These are phyloP conservation scores for Hippopotamus amphibius DNA, from an alignment of 2,113 vertebrate species.

Conservation along the genomic window DNA sequence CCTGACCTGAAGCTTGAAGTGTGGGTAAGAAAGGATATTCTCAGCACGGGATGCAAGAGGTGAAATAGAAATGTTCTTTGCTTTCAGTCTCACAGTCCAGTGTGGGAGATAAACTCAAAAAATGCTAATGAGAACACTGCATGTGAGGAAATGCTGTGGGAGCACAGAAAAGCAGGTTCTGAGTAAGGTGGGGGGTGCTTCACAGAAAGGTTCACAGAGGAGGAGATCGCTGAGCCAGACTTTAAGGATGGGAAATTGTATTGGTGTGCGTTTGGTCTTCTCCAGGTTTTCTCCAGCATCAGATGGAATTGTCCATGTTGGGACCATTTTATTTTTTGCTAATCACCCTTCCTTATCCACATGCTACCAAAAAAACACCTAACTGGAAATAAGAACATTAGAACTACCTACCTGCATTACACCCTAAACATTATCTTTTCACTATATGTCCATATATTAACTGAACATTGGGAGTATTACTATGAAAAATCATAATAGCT, in stretches of 20 bases:
- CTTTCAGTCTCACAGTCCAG: not conserved
- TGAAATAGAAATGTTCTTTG: not conserved
- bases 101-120: not conserved
- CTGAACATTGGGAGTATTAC: not conserved
- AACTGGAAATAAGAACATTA: not conserved
- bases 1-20: not conserved
- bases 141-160: not conserved
- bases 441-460: not conserved
- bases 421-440: not conserved
- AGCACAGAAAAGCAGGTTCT: not conserved
- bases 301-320: not conserved
- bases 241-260: not conserved
- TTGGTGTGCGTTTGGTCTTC: slow-evolving; percentile 18
- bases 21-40: not conserved
- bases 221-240: not conserved
- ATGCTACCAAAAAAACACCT: not conserved
- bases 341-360: not conserved
- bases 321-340: slow-evolving; percentile 27
- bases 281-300: slow-evolving; percentile 29
- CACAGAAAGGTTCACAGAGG: not conserved
- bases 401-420: not conserved
- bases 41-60: not conserved
- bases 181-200: not conserved
- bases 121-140: not conserved
- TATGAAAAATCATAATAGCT: not conserved